These are phyloP conservation scores for Cervus canadensis DNA, from an alignment of 2,113 vertebrate species.

Conservation along the genomic window DNA sequence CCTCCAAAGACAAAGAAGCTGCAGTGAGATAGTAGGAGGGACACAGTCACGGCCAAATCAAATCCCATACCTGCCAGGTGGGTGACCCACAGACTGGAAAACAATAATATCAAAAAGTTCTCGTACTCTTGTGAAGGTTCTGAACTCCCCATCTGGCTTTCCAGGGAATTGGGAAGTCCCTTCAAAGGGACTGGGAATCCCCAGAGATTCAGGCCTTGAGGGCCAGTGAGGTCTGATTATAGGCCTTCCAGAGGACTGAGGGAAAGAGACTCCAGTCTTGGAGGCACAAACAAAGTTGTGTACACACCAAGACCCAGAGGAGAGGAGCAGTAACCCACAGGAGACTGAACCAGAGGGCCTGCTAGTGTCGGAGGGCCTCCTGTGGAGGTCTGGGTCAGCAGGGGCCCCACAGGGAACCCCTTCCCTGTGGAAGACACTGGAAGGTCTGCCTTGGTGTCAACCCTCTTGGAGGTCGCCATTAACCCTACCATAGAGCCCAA, in stretches of 20 bases:
- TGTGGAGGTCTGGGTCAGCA: neutral
- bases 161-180: neutral
- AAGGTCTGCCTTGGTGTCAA: neutral
- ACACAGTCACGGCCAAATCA: neutral
- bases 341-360: neutral
- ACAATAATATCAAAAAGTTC: neutral
- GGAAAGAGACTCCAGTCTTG: neutral
- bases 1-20: neutral
- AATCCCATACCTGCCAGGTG: accelerated
- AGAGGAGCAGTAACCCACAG: neutral
- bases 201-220: neutral
- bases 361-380: neutral
- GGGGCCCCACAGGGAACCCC: neutral
- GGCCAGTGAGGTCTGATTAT: neutral
- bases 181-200: neutral
- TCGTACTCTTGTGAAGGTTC: neutral
- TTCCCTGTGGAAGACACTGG: neutral
- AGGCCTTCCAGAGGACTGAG: neutral
- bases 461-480: neutral
- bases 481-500: neutral
- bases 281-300: neutral
- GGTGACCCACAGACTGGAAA: neutral
- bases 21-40: neutral
- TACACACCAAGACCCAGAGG: neutral
- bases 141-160: neutral